Base-by-base conservation (phyloP, 92 coral and sea anemone genomes). In the Blastomussa wellsi region DNA sequence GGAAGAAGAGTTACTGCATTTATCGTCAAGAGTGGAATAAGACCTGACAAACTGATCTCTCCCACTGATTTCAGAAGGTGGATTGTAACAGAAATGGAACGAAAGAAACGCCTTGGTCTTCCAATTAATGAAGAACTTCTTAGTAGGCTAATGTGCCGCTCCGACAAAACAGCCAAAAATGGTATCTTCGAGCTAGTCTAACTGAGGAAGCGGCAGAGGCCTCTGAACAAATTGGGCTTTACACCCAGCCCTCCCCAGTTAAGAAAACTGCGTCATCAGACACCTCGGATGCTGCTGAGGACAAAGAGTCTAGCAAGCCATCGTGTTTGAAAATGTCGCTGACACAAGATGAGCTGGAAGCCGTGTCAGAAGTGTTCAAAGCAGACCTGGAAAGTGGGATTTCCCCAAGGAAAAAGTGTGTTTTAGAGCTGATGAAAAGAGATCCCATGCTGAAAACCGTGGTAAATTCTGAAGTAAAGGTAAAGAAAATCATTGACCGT, bases 191-290 rank as follows among this genome's bases (percentile, higher is more conserved):
- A 29, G 39, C 41, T n/a, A 64, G 72, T 44, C 74, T 79, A 2
- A 79, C 62, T 0, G 39, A 65, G 37, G 55, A 39, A 38, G 72
- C 82, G 41, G 82, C 82, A 6, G 28, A 79, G 68, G 82, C 82
- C 13, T 68, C 68, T 0, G 72, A 38, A 11, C 69, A 55, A 15
- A 79, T 79, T 7, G 82, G 44, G 1, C 28, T 17, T 24, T 17
- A 52, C 26, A 77, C 81, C 17, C 6, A 52, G 22, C 16, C n/a
- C 17, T 11, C 65, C 3, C 49, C 81, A 7, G 2, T 19, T 28
- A 65, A 62, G 6, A 65, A 28, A 32, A 28, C 13, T 0, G 1
- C 37, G 1, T 6, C 36, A 1, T 7, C 36, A 7, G 29, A 13
- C 1, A 3, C 29, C 14, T 26, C 36, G 1, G 35, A 7, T 65